phyloP scores from a whole-genome alignment of 2,113 vertebrate species.

The Beaufortia kweichowensis region DNA sequence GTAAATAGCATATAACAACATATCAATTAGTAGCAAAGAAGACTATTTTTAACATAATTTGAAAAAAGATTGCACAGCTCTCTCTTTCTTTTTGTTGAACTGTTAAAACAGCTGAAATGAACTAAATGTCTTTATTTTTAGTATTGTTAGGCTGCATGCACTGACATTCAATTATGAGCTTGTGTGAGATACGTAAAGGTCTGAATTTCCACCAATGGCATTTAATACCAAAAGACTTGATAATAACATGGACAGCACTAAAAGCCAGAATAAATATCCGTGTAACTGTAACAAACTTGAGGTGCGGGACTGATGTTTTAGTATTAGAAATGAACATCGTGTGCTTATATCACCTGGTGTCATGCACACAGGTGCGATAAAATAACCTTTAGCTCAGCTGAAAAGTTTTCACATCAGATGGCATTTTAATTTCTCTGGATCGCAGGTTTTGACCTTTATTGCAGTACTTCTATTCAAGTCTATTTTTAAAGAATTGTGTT shows the following conservation, averaged over 20 bases:
- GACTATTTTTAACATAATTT: conserved; percentile 56
- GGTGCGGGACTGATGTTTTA: conserved; percentile 1
- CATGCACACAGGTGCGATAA: conserved; percentile 8
- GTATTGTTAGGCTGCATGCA: conserved; percentile 46
- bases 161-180: conserved; percentile 18
- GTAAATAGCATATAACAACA: conserved; percentile 53
- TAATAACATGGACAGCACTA: background rate
- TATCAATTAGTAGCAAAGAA: conserved; percentile 55
- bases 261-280: conserved; percentile 25
- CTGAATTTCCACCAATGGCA: conserved; percentile 8
- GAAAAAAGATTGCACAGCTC: conserved; percentile 53
- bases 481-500: conserved; percentile 35
- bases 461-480: conserved; percentile 13
- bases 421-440: background rate
- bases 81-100: conserved; percentile 23
- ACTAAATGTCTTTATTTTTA: conserved; percentile 35
- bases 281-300: conserved; percentile 9
- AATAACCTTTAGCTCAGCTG: background rate
- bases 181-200: conserved; percentile 2
- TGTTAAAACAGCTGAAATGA: conserved; percentile 14
- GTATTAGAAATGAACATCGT: conserved; percentile 24
- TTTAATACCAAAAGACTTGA: conserved; percentile 1
- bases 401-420: conserved; percentile 12
- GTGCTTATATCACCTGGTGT: conserved; percentile 14
- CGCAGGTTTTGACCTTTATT: conserved; percentile 14